A percentile compares a stretch with the other conserved stretches of the same genome.
phyloP scores from a whole-genome alignment of 1,140 invertebrate species.

The Rhyacophila brunnea region DNA sequence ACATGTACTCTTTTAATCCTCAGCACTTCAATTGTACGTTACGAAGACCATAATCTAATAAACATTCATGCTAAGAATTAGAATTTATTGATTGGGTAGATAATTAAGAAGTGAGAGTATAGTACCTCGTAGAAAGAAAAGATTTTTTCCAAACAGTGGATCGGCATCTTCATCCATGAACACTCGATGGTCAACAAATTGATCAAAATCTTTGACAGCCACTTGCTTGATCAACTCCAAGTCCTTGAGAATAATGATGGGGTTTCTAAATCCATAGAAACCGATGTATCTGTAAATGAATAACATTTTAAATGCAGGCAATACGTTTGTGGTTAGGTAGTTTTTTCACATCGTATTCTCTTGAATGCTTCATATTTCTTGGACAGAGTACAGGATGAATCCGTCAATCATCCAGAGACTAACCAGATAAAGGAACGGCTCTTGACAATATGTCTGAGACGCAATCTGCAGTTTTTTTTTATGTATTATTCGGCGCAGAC shows the following conservation, averaged over 20 bases:
- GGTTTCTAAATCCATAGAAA: constrained; percentile 49
- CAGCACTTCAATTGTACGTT: too few relatives aligned
- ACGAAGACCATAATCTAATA: too few relatives aligned
- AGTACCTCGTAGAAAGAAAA: constrained; percentile 46
- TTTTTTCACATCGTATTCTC: background rate
- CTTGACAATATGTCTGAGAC: too few relatives aligned
- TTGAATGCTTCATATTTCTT: too few relatives aligned
- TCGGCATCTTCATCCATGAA: constrained; percentile 46
- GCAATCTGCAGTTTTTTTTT: too few relatives aligned
- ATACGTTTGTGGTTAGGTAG: too few relatives aligned
- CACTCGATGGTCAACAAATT: constrained; percentile 55
- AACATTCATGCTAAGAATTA: too few relatives aligned
- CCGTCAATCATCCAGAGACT: background rate
- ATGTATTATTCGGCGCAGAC: too few relatives aligned
- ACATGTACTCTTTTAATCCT: too few relatives aligned
- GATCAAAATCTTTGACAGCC: constrained; percentile 59
- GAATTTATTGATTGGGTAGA: too few relatives aligned
- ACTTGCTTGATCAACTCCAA: constrained; percentile 57
- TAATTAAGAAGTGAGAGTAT: too few relatives aligned
- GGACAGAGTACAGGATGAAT: background rate
- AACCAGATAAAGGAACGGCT: background rate
- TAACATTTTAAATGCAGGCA: too few relatives aligned
- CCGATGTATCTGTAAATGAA: constrained; percentile 46
- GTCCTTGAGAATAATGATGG: constrained; percentile 54
- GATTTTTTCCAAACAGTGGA: constrained; percentile 49